Evolutionary conservation across 2,888 invertebrate species (phyloP).

Genomic region (Cataglyphis albicans): DNA sequence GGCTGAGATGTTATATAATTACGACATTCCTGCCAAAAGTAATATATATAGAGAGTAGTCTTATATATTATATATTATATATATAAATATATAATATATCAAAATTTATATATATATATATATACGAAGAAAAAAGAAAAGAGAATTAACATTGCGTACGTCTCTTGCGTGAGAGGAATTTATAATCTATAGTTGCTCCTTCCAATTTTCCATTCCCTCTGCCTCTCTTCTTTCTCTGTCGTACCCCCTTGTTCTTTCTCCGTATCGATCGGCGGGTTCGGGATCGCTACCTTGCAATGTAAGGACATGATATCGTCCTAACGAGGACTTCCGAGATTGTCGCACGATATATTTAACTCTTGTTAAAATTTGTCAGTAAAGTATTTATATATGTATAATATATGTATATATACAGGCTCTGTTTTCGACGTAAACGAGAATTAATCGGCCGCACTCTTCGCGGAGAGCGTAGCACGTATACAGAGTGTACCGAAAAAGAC

Average conservation of each 20-base stretch:
- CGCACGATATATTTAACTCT: conserved; percentile 34
- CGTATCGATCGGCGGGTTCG: not conserved
- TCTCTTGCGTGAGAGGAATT: conserved; percentile 29
- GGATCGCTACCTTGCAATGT: not conserved
- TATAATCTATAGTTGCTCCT: conserved; percentile 44
- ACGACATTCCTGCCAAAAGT: conserved; percentile 85
- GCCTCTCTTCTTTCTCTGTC: too few relatives aligned
- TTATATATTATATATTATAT: conserved; percentile 24
- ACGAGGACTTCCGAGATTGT: not conserved
- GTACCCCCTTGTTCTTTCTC: not conserved
- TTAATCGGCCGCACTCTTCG: conserved; percentile 27
- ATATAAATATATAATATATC: conserved; percentile 27
- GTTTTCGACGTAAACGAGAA: conserved; percentile 20
- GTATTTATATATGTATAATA: conserved; percentile 66
- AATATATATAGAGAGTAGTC: conserved; percentile 61
- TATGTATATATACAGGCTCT: conserved; percentile 53
- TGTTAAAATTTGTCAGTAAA: conserved; percentile 72
- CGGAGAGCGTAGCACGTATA: not conserved
- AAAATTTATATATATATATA: conserved; percentile 29
- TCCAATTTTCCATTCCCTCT: not conserved
- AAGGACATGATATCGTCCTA: not conserved
- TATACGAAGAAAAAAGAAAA: not conserved
- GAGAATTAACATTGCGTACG: conserved; percentile 37
- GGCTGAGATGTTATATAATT: conserved; percentile 73
- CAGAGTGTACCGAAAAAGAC: conserved; percentile 9